Evolutionary conservation across 2,797 vertebrate genomes (phyloP), one percentile per base, ranked within the genome.

Genomic region (Microcaecilia unicolor): DNA sequence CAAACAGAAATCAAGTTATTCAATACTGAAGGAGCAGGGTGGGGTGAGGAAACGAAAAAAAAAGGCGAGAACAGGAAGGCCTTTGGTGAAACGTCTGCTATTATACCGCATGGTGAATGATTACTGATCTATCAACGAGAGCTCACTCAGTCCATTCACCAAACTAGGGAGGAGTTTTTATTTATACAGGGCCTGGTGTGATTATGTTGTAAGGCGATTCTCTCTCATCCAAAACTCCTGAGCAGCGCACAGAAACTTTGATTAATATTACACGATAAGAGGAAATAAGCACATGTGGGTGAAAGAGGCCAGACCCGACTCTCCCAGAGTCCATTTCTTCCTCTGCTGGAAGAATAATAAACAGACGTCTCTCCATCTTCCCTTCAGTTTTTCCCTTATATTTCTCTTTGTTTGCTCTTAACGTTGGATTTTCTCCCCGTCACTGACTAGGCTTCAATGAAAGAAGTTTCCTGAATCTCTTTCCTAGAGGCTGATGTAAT

Each of bases 151-250:
- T 58, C 40, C 42, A 38, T 32, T 43, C 44, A 58, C 41, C 51
- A 51, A 35, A 40, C 55, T 43, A n/a, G 9, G 18, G 66, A 48
- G 55, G 34, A 59, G 6, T 25, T 38, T 54, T 41, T 61, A 52
- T 67, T 74, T 74, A 61, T 46, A 68, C 44, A 71, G 58, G 56
- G 66, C 61, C 60, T 53, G 57, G 47, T 35, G 21, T 78, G 78
- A 75, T 81, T 80, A 80, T 81, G 68, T 78, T 77, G 34, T 77
- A 80, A 77, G 64, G 44, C 62, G 74, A 78, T 76, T n/a, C 78
- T 74, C 67, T 73, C 69, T 76, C 80, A 81, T 80, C 75, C 80
- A 76, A n/a, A 81, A 77, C 69, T 74, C 64, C 51, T 38, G 56
- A 80, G 74, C 80, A 73, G 74, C 66, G 74, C 44, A 35, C 68